A percentile compares a stretch with the other conserved stretches of the same genome.
Evolutionary conservation across 2,888 invertebrate species (phyloP).

Genomic region (Villa cingulata): DNA sequence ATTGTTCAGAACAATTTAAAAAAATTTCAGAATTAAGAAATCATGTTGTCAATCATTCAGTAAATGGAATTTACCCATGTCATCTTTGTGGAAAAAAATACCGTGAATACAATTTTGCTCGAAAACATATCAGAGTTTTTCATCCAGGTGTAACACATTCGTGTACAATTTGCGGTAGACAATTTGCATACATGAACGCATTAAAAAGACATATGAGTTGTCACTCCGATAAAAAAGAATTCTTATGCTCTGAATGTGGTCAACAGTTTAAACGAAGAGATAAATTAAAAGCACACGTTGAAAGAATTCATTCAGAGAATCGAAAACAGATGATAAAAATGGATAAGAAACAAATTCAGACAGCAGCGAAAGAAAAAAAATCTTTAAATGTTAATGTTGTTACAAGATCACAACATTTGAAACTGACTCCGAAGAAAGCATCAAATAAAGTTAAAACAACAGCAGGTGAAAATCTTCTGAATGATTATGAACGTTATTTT

Average conservation of each 20-base stretch:
- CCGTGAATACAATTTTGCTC: slow-evolving; percentile 51
- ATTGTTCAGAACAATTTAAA: slow-evolving; percentile 54
- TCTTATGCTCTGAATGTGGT: slow-evolving; percentile 62
- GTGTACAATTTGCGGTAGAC: slow-evolving; percentile 54
- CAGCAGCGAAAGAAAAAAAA: not conserved
- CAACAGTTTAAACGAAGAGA: slow-evolving; percentile 56
- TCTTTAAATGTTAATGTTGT: not conserved
- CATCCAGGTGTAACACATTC: slow-evolving; percentile 54
- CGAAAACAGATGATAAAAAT: slow-evolving; percentile 6
- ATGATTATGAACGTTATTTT: slow-evolving; percentile 56
- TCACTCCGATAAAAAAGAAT: slow-evolving; percentile 51
- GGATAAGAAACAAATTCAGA: not conserved
- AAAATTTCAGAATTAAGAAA: slow-evolving; percentile 49
- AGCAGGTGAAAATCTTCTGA: slow-evolving; percentile 33
- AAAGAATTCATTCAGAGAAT: slow-evolving; percentile 13
- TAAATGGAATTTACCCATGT: slow-evolving; percentile 52
- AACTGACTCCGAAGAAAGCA: slow-evolving; percentile 14
- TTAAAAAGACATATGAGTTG: slow-evolving; percentile 47
- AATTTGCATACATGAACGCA: slow-evolving; percentile 57
- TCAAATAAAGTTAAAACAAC: slow-evolving; percentile 5
- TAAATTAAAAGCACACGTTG: slow-evolving; percentile 17
- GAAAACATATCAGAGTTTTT: slow-evolving; percentile 60
- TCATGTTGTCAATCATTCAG: slow-evolving; percentile 50
- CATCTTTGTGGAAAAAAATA: slow-evolving; percentile 55
- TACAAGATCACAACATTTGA: not conserved